Conservation (phyloP, 2,797 vertebrate species). For the Odontamblyopus lacepedii region DNA sequence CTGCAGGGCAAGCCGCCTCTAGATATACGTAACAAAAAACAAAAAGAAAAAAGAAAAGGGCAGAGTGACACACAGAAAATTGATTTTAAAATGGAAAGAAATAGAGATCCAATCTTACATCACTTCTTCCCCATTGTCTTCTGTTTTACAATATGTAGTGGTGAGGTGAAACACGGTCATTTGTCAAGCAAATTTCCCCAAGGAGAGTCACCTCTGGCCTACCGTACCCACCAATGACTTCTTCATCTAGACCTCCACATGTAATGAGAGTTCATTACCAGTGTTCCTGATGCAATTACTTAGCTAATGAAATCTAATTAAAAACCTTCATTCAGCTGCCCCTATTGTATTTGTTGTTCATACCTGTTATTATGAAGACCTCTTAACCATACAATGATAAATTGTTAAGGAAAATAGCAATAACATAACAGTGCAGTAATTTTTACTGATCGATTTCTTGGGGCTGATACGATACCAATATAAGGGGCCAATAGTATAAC, state of each 20-base stretch:
- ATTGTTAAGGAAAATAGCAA: not conserved
- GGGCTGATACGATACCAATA: too few relatives aligned
- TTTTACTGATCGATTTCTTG: too few relatives aligned
- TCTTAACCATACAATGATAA: conserved; percentile 25
- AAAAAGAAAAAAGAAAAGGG: conserved; percentile 11
- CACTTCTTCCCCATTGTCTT: conserved; percentile 3
- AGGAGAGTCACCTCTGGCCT: conserved; percentile 61
- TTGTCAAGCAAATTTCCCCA: conserved; percentile 60
- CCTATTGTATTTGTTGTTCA: conserved; percentile 51
- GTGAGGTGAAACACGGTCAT: conserved; percentile 53
- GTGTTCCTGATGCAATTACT: conserved; percentile 74
- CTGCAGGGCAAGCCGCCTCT: conserved; percentile 48
- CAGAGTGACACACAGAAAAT: conserved; percentile 19
- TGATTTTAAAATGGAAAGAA: not conserved
- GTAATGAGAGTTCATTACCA: conserved; percentile 76
- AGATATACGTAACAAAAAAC: conserved; percentile 23
- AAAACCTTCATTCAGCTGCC: conserved; percentile 57
- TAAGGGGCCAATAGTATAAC: too few relatives aligned
- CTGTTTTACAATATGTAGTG: conserved; percentile 34
- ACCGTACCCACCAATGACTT: conserved; percentile 62
- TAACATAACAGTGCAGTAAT: not conserved
- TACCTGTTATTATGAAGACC: conserved; percentile 46
- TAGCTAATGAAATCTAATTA: conserved; percentile 71
- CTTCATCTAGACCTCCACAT: conserved; percentile 68
- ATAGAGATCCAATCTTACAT: not conserved